Evolutionary conservation across 2,797 vertebrate species (phyloP), one percentile per base, ranked within the genome.

Genomic region (Chelidonichthys spinosus): DNA sequence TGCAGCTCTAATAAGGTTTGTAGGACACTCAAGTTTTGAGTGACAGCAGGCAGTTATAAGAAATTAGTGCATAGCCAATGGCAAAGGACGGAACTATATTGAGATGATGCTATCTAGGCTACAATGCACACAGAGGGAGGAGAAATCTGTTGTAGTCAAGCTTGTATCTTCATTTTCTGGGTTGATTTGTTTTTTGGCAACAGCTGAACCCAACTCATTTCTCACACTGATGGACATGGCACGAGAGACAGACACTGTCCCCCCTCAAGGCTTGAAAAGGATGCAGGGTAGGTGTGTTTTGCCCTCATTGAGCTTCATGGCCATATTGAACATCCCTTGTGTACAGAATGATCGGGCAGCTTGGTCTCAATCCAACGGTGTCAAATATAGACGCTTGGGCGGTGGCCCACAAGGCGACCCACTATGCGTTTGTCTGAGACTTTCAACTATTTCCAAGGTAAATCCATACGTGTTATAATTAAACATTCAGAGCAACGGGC

Each of bases 11-110:
- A 88, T 70, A 74, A 87, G 84, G 88, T 90, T 89, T 92, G 69
- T 89, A 77, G 85, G 87, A 64, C 87, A 78, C 39, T 44, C 33
- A 54, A 43, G 50, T 39, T 85, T 72, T 89, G 89, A 92, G 79
- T 87, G 88, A 89, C 89, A 90, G 85, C 71, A 76, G 76, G 79
- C 83, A 68, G 61, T 87, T 81, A 69, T 77, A 52, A 82, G 55
- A 86, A 91, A 89, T 87, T 83, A 87, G 86, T 83, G 60, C 81
- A 89, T 81, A 80, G 89, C 89, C 87, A 84, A 56, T 83, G 87
- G 87, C 85, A 80, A 88, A 65, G 32, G 61, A 82, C 80, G 63
- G 53, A 80, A 83, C 69, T 81, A 80, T 76, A 78, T 82, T 59
- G 74, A 84, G 83, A 67, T 33, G 59, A 76, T 63, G 39, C 74